Percentiles rank a stretch among this genome's conserved stretches.
Evolutionary conservation across 92 coral and sea anemone genomes (phyloP).

Genomic region (Phenganax marumi): DNA sequence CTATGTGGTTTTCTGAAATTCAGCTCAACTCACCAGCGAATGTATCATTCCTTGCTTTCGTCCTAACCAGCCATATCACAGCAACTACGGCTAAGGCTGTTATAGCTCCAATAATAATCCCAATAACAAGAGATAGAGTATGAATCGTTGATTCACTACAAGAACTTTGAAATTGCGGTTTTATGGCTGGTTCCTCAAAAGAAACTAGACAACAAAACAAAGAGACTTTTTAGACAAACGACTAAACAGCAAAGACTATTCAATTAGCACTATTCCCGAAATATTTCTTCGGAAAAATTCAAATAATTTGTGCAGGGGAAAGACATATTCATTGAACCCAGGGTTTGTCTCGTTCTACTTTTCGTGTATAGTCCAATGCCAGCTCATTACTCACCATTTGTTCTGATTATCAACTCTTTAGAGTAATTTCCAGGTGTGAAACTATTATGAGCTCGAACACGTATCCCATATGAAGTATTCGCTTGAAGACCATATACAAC

Average conservation of each 20-base stretch:
- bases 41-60: not conserved
- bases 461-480: conserved; percentile 14
- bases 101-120: not conserved
- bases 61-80: not conserved
- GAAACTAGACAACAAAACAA: not conserved
- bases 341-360: too few species aligned
- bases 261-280: too few species aligned
- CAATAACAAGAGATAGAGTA: not conserved
- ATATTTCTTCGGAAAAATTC: too few species aligned
- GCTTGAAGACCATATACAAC: not conserved
- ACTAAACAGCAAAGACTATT: too few species aligned
- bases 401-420: not conserved
- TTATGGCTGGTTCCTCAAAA: not conserved
- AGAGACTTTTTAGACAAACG: too few species aligned
- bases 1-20: not conserved
- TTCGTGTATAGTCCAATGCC: too few species aligned
- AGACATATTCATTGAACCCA: too few species aligned
- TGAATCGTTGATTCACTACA: not conserved
- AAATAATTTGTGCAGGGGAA: too few species aligned
- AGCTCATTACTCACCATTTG: not conserved
- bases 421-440: not conserved
- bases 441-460: conserved; percentile 1
- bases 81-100: not conserved
- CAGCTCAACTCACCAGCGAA: not conserved
- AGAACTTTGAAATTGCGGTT: not conserved